Percentiles rank a stretch among this genome's conserved stretches.
Conservation (phyloP, 2,888 invertebrate species). For the Papilio demoleus region DNA sequence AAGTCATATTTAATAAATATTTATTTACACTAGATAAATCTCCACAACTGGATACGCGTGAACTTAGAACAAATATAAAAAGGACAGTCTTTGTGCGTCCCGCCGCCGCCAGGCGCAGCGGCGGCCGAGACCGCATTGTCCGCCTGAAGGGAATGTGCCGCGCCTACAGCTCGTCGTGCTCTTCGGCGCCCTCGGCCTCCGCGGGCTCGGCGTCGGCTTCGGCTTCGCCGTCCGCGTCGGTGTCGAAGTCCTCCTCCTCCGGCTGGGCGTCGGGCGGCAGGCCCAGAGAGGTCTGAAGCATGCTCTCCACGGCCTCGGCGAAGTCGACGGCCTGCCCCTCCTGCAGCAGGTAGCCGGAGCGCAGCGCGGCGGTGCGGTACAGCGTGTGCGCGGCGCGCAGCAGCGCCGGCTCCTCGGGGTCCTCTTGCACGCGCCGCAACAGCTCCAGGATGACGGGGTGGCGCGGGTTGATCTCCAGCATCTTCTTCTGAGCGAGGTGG, state of each 20-base stretch:
- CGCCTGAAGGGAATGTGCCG: neutral
- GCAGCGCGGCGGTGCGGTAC: conserved; percentile 94
- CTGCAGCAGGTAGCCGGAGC: conserved; percentile 94
- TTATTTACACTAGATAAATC: conserved; percentile 38
- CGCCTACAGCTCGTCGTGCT: conserved; percentile 66
- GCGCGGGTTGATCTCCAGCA: conserved; percentile 97
- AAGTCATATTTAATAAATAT: conserved; percentile 35
- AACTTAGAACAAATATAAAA: conserved; percentile 35
- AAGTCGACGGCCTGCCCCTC: conserved; percentile 87
- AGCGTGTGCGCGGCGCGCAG: conserved; percentile 94
- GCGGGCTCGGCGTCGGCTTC: conserved; percentile 45
- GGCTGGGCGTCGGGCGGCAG: conserved; percentile 88
- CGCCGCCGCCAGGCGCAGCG: neutral
- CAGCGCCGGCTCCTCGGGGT: conserved; percentile 90
- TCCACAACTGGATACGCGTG: conserved; percentile 24
- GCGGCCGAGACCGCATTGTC: neutral
- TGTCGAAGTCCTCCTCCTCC: conserved; percentile 52
- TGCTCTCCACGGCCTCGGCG: conserved; percentile 94
- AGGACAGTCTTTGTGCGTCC: conserved; percentile 42
- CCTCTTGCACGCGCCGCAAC: conserved; percentile 90
- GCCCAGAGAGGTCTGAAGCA: conserved; percentile 92
- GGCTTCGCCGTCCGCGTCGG: conserved; percentile 47
- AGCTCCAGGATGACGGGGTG: conserved; percentile 97
- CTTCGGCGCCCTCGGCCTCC: conserved; percentile 48
- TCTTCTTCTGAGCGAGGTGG: conserved; percentile 97